phyloP scores from a whole-genome alignment of 2,888 invertebrate genomes.

The Bibio marci region DNA sequence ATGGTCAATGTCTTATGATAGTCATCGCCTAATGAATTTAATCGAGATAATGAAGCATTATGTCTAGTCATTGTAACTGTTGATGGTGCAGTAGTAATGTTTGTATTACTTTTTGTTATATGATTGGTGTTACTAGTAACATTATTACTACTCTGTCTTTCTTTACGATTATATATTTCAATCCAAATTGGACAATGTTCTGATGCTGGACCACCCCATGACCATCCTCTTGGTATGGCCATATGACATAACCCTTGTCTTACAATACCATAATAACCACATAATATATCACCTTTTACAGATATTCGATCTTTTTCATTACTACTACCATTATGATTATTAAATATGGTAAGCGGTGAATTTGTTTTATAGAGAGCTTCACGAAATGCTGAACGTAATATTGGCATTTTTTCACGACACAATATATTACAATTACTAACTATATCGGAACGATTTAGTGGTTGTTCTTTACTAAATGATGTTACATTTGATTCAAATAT shows the following conservation, averaged over 20 bases:
- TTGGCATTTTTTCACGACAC: slow-evolving; percentile 4
- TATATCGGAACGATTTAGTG: not conserved
- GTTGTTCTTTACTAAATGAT: not conserved
- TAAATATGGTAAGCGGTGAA: not conserved
- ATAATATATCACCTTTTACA: slow-evolving; percentile 20
- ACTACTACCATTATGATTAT: not conserved
- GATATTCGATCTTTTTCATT: not conserved
- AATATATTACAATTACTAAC: slow-evolving; percentile 6
- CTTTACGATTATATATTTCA: slow-evolving; percentile 33
- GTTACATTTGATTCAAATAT: not conserved
- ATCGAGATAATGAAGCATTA: not conserved
- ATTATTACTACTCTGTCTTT: not conserved
- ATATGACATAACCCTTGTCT: slow-evolving; percentile 54
- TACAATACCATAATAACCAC: slow-evolving; percentile 43
- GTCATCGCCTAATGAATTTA: not conserved
- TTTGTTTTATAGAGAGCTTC: slow-evolving; percentile 1
- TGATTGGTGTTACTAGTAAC: not conserved
- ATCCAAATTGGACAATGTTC: slow-evolving; percentile 60
- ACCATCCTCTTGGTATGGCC: slow-evolving; percentile 70
- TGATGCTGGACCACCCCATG: slow-evolving; percentile 64
- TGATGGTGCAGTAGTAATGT: too few species aligned
- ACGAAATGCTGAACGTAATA: not conserved
- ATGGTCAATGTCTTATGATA: too few species aligned
- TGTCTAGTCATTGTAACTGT: too few species aligned
- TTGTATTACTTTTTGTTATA: not conserved